Conservation (phyloP, 2,797 vertebrate species). For the Melanogrammus aeglefinus region DNA sequence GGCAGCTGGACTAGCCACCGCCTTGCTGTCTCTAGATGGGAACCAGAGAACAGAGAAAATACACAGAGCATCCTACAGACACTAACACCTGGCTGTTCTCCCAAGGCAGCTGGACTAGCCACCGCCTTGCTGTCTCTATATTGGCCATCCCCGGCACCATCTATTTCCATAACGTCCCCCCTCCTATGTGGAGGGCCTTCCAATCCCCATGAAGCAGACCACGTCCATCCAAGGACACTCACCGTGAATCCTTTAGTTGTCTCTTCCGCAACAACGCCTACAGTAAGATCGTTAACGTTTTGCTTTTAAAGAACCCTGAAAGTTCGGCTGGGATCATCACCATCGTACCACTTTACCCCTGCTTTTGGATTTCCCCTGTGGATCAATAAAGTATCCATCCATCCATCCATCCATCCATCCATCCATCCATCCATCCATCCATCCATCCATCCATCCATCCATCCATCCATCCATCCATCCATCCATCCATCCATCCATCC, state of each 20-base stretch:
- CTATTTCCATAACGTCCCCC: background rate
- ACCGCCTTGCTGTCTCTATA: too few relatives aligned
- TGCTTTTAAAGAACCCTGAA: too few relatives aligned
- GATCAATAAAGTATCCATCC: too few relatives aligned
- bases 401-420: too few relatives aligned
- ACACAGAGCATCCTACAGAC: background rate
- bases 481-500: too few relatives aligned
- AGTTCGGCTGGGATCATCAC: background rate
- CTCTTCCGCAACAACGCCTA: background rate
- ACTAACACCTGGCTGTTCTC: background rate
- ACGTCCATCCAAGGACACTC: background rate
- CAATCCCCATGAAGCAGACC: background rate
- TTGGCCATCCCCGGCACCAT: background rate
- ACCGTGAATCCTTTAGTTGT: background rate
- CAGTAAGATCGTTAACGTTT: too few relatives aligned
- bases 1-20: background rate
- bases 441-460: too few relatives aligned
- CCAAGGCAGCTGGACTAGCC: background rate
- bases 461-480: too few relatives aligned
- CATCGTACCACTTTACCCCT: background rate
- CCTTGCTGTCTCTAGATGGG: too few relatives aligned
- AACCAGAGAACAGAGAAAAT: too few relatives aligned
- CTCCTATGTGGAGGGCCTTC: background rate
- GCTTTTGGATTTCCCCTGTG: background rate
- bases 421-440: too few relatives aligned